Evolutionary conservation across 2,888 invertebrate genomes (phyloP), one percentile per base, ranked within the genome.

Genomic region (Diploptera punctata): DNA sequence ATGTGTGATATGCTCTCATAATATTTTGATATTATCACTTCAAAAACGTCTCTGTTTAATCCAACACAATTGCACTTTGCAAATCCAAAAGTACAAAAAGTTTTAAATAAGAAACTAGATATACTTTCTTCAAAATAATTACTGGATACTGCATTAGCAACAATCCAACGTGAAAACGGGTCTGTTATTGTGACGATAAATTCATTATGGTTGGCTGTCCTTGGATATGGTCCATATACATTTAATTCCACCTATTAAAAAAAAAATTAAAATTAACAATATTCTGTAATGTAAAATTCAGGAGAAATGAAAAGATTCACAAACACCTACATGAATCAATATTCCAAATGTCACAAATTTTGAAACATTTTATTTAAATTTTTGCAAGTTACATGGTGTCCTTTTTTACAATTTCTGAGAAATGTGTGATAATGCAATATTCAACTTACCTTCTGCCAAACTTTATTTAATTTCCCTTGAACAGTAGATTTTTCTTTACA

Each of bases 41-140:
- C 75, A 68, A 70, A 68, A 26, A 72, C n/a, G 13, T 68, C 38
- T 19, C 68, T 26, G 13, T 67, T 68, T 10, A 71, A 29, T 67
- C 74, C 74, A 38, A 75, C 73, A 38, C 77, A 74, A 65, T 71
- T 76, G 44, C 77, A 76, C 21, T 76, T 77, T 19, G 78, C 76
- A 69, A 78, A 77, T 21, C 79, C 79, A 69, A 77, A 76, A 29
- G 71, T 75, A 65, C 78, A 78, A 71, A 78, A 79, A 7, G 77
- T 74, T 60, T 77, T 76, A 72, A 76, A 77, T n/a, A 78, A 72
- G 67, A 78, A 77, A 47, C 71, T 72, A 43, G 79, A 77, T 68
- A 76, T 74, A 5, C 71, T 72, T 5, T 68, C 47, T 44, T 75
- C 73, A 38, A 74, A 43, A 24, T 75, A 74, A 57, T 72, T 74